A percentile compares a stretch with the other conserved stretches of the same genome.
Evolutionary conservation across 2,113 vertebrate genomes (phyloP).

Genomic region (Poecile atricapillus): DNA sequence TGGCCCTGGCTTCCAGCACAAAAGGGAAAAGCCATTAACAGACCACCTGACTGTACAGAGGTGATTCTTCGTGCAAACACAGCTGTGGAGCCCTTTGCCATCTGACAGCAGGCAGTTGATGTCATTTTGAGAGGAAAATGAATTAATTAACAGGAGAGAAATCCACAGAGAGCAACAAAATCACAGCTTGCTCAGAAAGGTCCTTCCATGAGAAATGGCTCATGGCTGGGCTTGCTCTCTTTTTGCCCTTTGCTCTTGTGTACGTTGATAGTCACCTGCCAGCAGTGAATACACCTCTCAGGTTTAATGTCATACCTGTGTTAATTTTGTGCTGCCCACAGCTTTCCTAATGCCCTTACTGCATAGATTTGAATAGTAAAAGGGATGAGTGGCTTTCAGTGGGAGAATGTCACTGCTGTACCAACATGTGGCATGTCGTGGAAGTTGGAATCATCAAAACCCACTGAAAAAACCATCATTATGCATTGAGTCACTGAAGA

Average conservation of each 20-base stretch:
- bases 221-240: not conserved
- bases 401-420: not conserved
- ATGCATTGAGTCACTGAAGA: not conserved
- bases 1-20: not conserved
- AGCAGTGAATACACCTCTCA: not conserved
- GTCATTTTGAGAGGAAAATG: not conserved
- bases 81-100: not conserved
- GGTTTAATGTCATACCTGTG: not conserved
- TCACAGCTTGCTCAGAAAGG: not conserved
- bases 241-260: not conserved
- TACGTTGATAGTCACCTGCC: not conserved
- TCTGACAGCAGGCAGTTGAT: not conserved
- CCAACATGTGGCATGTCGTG: rapidly evolving
- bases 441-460: not conserved
- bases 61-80: not conserved
- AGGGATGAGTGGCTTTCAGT: not conserved
- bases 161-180: not conserved
- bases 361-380: not conserved
- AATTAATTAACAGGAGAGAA: not conserved
- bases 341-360: not conserved
- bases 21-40: not conserved
- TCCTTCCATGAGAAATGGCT: not conserved
- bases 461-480: not conserved
- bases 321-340: not conserved
- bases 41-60: rapidly evolving